phyloP scores from a whole-genome alignment of 2,797 vertebrate species.

The Sebastes hubbsi region DNA sequence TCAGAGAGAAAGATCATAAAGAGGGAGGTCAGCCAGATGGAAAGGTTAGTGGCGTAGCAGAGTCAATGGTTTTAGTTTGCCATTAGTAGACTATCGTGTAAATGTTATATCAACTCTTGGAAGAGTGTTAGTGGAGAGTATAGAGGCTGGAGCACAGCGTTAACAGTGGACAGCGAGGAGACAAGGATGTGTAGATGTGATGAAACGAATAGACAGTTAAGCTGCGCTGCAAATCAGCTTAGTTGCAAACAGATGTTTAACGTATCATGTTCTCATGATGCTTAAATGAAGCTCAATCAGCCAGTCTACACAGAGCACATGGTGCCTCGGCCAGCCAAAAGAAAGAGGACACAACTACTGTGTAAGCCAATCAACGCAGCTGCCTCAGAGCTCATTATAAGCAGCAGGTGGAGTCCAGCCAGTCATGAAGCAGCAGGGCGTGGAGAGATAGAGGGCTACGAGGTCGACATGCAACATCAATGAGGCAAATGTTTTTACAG shows the following conservation, averaged over 20 bases:
- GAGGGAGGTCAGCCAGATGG: conserved; percentile 59
- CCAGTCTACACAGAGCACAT: conserved; percentile 14
- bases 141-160: conserved; percentile 16
- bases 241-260: conserved; percentile 35
- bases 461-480: conserved; percentile 42
- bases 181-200: conserved; percentile 29
- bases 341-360: neutral
- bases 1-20: conserved; percentile 34
- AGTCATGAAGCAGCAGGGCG: conserved; percentile 4
- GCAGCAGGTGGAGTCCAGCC: conserved; percentile 19
- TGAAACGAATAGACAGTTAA: conserved; percentile 19
- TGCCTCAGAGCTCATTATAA: conserved; percentile 15
- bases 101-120: conserved; percentile 33
- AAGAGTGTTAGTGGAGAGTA: conserved; percentile 23
- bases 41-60: conserved; percentile 52
- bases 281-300: conserved; percentile 1
- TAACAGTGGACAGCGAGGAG: conserved; percentile 9
- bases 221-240: conserved; percentile 16
- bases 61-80: conserved; percentile 42
- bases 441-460: neutral
- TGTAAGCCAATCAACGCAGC: conserved; percentile 13
- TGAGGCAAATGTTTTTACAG: neutral
- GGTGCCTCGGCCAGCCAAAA: conserved; percentile 2
- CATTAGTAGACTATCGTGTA: conserved; percentile 32
- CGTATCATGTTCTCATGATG: conserved; percentile 17